These are phyloP conservation scores for Barnardius zonarius DNA, from an alignment of 2,113 vertebrate genomes.

Conservation along the genomic window DNA sequence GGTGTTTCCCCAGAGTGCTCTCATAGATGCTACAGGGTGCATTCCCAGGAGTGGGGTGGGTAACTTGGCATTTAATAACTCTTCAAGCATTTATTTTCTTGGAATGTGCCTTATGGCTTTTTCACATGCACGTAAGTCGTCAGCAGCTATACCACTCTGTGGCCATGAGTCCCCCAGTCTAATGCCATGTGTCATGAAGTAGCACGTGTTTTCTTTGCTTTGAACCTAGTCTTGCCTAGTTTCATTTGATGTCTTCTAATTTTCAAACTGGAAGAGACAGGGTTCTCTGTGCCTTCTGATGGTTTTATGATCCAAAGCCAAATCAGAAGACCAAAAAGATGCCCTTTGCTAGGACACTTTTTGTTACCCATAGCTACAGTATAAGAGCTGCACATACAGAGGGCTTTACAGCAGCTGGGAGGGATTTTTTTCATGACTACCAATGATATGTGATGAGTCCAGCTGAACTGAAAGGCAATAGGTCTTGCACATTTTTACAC, in stretches of 20 bases:
- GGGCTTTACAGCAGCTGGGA: background rate
- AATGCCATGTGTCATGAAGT: background rate
- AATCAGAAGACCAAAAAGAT: background rate
- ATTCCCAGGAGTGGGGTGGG: background rate
- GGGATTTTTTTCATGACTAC: background rate
- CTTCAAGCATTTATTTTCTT: background rate
- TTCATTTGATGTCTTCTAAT: background rate
- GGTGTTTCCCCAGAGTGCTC: background rate
- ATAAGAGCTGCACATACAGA: background rate
- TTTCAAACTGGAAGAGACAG: background rate
- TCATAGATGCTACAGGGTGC: background rate
- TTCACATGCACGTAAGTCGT: accelerated
- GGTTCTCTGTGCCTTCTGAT: background rate
- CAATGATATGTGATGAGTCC: background rate
- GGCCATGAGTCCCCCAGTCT: background rate
- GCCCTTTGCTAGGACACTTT: background rate
- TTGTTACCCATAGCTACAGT: background rate
- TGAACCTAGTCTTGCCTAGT: background rate
- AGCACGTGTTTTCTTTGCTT: background rate
- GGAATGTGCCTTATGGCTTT: background rate
- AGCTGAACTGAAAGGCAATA: background rate
- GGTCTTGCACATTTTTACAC: background rate
- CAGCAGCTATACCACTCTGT: background rate
- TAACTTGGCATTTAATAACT: background rate
- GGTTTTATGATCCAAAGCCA: background rate